Percentiles rank a stretch among this genome's conserved stretches.
Conservation (phyloP, 2,797 vertebrate species). For the Gastrophryne carolinensis region DNA sequence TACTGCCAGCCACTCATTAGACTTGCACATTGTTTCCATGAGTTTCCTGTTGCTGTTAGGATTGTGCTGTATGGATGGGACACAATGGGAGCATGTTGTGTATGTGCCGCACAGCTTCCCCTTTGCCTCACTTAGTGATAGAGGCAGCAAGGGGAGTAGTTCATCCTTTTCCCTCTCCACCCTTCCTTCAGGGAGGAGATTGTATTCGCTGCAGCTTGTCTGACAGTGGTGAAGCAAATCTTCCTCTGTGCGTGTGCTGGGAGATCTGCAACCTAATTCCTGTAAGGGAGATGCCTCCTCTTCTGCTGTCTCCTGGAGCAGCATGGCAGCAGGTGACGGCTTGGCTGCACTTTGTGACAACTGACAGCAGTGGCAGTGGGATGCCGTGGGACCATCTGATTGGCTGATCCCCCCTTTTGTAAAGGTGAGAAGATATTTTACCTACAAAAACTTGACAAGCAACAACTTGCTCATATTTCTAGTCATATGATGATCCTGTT, state of each 20-base stretch:
- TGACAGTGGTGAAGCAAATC: background rate
- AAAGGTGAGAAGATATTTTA: constrained; percentile 22
- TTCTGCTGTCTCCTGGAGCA: background rate
- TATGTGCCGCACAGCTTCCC: constrained; percentile 5
- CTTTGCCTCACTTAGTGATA: constrained; percentile 27
- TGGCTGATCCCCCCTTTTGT: constrained; percentile 1
- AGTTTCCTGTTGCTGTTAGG: constrained; percentile 40
- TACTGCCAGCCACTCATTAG: background rate
- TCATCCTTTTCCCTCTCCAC: constrained; percentile 50
- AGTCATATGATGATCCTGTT: background rate
- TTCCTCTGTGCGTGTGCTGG: background rate
- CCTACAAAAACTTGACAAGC: background rate
- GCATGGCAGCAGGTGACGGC: background rate
- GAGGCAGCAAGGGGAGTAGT: constrained; percentile 41
- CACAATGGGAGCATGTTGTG: background rate
- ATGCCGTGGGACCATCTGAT: constrained; percentile 12
- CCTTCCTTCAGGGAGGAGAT: constrained; percentile 51
- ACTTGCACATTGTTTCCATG: background rate
- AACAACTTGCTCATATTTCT: constrained; percentile 6
- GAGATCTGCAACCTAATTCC: background rate
- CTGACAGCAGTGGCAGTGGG: background rate
- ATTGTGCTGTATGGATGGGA: background rate
- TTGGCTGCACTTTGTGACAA: background rate
- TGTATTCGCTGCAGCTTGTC: constrained; percentile 46
- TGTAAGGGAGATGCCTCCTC: constrained; percentile 16